Evolutionary conservation across 2,797 vertebrate species (phyloP).

Genomic region (Platyrinchus mystaceus): DNA sequence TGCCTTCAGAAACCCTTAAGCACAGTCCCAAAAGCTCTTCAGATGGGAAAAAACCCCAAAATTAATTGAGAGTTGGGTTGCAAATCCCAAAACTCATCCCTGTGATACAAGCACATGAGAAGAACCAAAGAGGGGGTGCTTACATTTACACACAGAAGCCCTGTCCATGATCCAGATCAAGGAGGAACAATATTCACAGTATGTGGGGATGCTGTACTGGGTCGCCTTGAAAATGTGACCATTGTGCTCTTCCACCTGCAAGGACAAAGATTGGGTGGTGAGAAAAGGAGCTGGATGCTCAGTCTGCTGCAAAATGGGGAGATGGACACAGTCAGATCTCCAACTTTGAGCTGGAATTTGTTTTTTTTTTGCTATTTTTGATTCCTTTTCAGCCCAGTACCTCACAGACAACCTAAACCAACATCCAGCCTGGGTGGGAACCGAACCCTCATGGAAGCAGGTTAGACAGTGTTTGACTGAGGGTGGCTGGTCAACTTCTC

Average conservation of each 20-base stretch:
- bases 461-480: not conserved
- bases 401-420: not conserved
- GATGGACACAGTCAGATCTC: not conserved
- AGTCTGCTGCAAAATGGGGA: not conserved
- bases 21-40: not conserved
- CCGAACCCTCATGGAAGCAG: accelerated
- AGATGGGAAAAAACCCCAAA: not conserved
- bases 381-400: not conserved
- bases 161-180: slow-evolving; percentile 99
- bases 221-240: slow-evolving; percentile 97
- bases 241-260: slow-evolving; percentile 94
- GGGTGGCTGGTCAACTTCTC: not conserved
- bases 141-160: slow-evolving; percentile 97
- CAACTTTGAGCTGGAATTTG: not conserved
- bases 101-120: not conserved
- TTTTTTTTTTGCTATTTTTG: not conserved
- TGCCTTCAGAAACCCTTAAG: not conserved
- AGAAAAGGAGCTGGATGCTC: not conserved
- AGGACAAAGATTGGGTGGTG: slow-evolving; percentile 13
- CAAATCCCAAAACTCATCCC: not conserved
- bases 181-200: slow-evolving; percentile 97
- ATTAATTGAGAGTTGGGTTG: not conserved
- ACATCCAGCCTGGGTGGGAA: not conserved
- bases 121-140: slow-evolving; percentile 48
- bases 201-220: slow-evolving; percentile 98